These are phyloP conservation scores for Sitta europaea DNA, from an alignment of 2,113 vertebrate species.

Conservation along the genomic window DNA sequence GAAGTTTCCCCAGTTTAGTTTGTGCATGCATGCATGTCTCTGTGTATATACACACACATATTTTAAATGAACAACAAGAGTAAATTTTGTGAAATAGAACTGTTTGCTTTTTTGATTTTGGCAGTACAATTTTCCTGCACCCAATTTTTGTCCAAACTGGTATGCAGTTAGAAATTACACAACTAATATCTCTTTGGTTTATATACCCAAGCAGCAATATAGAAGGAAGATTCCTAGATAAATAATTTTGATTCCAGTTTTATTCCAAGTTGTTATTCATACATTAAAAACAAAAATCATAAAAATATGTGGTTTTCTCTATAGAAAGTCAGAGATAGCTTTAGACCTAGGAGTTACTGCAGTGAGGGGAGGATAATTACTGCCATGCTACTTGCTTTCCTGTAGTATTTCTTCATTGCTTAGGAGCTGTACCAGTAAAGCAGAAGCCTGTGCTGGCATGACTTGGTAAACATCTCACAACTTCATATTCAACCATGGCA, in stretches of 20 bases:
- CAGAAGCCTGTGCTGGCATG: neutral
- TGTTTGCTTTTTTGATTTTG: neutral
- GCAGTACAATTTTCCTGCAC: neutral
- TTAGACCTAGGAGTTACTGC: neutral
- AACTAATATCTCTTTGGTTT: neutral
- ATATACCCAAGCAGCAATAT: neutral
- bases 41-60: accelerated
- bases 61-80: neutral
- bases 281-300: neutral
- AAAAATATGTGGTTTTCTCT: neutral
- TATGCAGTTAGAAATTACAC: neutral
- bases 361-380: neutral
- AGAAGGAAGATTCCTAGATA: neutral
- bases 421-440: neutral
- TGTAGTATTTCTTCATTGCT: neutral
- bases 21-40: too few species aligned
- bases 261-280: neutral
- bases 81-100: neutral
- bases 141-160: neutral
- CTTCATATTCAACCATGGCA: neutral
- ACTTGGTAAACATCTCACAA: neutral
- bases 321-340: neutral
- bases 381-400: neutral
- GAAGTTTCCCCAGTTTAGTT: neutral
- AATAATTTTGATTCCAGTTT: neutral